phyloP scores from a whole-genome alignment of 2,113 vertebrate genomes.

The Gymnorhina tibicen region DNA sequence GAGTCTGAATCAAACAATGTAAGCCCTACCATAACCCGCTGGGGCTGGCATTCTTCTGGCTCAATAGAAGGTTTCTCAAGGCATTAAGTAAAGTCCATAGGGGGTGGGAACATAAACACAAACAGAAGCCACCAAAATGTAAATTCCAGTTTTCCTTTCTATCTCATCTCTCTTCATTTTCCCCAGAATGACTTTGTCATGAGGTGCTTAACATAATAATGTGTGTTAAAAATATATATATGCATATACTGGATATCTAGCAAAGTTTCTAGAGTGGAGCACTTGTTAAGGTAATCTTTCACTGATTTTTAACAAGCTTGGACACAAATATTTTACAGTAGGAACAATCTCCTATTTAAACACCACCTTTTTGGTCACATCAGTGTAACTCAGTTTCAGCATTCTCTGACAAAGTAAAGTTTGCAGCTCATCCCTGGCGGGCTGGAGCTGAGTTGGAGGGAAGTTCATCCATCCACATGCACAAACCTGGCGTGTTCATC shows the following conservation, averaged over 20 bases:
- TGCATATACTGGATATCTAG: neutral
- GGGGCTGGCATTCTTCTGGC: neutral
- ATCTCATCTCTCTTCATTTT: neutral
- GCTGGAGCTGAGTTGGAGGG: neutral
- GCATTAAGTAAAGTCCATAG: neutral
- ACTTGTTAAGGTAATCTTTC: neutral
- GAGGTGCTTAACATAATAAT: neutral
- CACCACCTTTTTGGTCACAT: accelerated
- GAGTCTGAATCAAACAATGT: neutral
- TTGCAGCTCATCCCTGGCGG: neutral
- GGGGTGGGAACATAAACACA: neutral
- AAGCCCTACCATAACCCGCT: neutral
- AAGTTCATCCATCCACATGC: neutral
- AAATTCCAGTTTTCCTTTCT: neutral
- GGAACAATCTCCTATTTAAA: neutral
- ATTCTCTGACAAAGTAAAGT: neutral
- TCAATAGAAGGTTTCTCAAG: conserved; percentile 25
- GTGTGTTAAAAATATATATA: neutral
- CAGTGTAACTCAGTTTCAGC: neutral
- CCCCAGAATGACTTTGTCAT: neutral
- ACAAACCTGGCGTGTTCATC: neutral
- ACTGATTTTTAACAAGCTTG: neutral
- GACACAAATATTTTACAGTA: neutral
- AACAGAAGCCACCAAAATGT: neutral
- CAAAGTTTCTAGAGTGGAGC: neutral